Percentiles rank a stretch among this genome's conserved stretches.
phyloP scores from a whole-genome alignment of 2,113 vertebrate species.

The Indri indri region DNA sequence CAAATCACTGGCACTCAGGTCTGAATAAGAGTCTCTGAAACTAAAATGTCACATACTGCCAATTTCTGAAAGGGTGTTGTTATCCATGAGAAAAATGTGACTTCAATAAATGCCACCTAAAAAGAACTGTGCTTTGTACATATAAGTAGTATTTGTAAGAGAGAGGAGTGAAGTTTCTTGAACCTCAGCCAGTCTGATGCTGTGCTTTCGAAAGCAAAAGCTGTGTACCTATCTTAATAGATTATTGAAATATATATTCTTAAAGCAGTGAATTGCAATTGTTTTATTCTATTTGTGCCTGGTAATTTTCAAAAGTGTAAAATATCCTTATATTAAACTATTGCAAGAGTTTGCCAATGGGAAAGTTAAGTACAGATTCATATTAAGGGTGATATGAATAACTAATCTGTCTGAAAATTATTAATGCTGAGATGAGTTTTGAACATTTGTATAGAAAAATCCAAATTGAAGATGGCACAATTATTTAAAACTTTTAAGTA shows the following conservation, averaged over 20 bases:
- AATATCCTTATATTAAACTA: background rate
- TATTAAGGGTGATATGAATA: background rate
- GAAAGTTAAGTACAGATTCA: background rate
- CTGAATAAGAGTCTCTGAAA: background rate
- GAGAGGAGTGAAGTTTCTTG: accelerated
- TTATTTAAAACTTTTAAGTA: background rate
- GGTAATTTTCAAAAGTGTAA: background rate
- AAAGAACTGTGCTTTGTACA: background rate
- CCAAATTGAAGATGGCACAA: background rate
- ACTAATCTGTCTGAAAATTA: background rate
- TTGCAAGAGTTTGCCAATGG: background rate
- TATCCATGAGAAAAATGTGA: background rate
- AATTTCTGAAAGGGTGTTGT: background rate
- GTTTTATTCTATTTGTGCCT: background rate
- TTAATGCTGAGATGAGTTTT: background rate
- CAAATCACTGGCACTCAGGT: background rate
- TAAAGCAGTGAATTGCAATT: background rate
- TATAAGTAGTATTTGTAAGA: background rate
- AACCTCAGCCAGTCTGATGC: background rate
- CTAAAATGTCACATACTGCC: too few species aligned
- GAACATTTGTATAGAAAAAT: background rate
- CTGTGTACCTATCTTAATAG: background rate
- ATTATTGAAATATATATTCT: background rate
- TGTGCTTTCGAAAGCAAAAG: background rate
- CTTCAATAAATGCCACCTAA: background rate